Percentiles rank a stretch among this genome's conserved stretches.
These are phyloP conservation scores for Hydropsyche betteni DNA, from an alignment of 2,888 invertebrate genomes.

Conservation along the genomic window DNA sequence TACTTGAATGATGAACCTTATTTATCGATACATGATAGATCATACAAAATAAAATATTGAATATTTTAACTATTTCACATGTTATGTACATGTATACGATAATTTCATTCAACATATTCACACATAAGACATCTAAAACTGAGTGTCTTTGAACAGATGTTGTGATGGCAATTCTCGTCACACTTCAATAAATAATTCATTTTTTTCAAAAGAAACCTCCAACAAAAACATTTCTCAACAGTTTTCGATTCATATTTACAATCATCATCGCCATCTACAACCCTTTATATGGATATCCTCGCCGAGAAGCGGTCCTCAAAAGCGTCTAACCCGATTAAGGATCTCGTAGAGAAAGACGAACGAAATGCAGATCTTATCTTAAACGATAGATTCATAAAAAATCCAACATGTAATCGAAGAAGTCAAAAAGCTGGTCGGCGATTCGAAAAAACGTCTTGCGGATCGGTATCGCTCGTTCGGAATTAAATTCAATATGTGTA, in stretches of 20 bases:
- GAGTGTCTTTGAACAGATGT: slow-evolving; percentile 15
- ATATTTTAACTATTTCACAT: too few relatives aligned
- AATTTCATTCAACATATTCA: too few relatives aligned
- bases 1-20: too few relatives aligned
- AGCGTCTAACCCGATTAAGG: background rate
- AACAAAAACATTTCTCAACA: too few relatives aligned
- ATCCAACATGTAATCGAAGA: background rate
- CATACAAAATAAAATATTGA: too few relatives aligned
- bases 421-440: slow-evolving; percentile 2
- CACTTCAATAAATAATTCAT: too few relatives aligned
- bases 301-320: background rate
- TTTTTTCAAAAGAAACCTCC: too few relatives aligned
- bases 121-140: background rate
- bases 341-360: background rate
- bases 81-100: too few relatives aligned
- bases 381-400: background rate
- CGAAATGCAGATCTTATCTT: background rate
- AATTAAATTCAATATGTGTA: slow-evolving; percentile 26
- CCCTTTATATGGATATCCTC: slow-evolving; percentile 25
- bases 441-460: background rate
- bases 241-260: too few relatives aligned
- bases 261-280: too few relatives aligned
- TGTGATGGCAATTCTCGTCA: background rate
- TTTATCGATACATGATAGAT: too few relatives aligned
- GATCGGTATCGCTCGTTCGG: slow-evolving; percentile 20